Conservation (phyloP, 2,113 vertebrate genomes). For the Phyllopteryx taeniolatus region DNA sequence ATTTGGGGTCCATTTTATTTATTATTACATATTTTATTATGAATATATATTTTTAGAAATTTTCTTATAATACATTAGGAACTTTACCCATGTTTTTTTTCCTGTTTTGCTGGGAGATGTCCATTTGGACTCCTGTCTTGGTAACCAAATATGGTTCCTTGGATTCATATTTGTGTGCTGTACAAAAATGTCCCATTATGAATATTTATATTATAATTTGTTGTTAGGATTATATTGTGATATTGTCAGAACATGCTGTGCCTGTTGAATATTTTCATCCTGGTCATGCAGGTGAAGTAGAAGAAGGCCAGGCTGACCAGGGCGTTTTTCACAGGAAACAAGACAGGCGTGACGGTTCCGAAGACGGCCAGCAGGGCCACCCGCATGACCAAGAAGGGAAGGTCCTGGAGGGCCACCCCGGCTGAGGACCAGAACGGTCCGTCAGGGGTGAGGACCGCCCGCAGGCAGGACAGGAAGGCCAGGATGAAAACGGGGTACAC, state of each 20-base stretch:
- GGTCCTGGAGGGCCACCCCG: conserved; percentile 74
- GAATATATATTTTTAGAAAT: too few relatives aligned
- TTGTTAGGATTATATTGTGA: too few relatives aligned
- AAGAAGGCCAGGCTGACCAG: conserved; percentile 70
- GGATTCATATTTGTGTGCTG: neutral
- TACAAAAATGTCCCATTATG: neutral
- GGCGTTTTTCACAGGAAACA: conserved; percentile 77
- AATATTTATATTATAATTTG: neutral
- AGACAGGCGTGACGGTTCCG: conserved; percentile 72
- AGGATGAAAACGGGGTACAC: conserved; percentile 75
- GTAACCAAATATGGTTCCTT: neutral
- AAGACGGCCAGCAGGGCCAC: conserved; percentile 65
- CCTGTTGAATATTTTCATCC: conserved; percentile 60
- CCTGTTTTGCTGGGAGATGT: neutral
- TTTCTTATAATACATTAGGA: neutral
- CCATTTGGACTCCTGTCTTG: neutral
- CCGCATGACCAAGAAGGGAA: conserved; percentile 77
- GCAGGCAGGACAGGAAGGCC: conserved; percentile 73
- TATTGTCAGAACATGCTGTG: conserved; percentile 65
- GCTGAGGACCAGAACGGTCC: conserved; percentile 62
- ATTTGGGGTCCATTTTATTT: too few relatives aligned
- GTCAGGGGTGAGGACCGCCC: conserved; percentile 64
- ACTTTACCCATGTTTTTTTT: neutral
- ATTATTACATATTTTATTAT: too few relatives aligned
- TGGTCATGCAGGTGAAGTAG: conserved; percentile 77